These are phyloP conservation scores for Nymphalis polychloros DNA, from an alignment of 2,888 invertebrate genomes.

Conservation along the genomic window DNA sequence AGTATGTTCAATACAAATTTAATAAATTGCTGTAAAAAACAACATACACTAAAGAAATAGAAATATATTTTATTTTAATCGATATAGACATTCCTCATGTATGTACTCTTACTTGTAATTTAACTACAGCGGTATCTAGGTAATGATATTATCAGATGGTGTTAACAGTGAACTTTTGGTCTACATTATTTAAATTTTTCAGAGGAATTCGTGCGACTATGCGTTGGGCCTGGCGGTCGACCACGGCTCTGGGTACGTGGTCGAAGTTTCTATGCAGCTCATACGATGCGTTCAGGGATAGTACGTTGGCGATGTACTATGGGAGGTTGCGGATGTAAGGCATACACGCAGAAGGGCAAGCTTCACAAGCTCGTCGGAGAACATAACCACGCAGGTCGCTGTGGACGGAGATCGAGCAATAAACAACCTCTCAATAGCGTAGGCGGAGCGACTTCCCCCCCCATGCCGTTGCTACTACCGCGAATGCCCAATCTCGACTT, in stretches of 20 bases:
- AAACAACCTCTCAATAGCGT: constrained; percentile 41
- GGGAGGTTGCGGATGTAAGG: constrained; percentile 78
- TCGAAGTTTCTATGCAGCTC: constrained; percentile 77
- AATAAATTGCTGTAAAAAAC: constrained; percentile 34
- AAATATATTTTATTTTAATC: constrained; percentile 18
- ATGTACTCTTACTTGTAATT: neutral
- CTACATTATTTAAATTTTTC: constrained; percentile 49
- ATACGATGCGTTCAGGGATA: constrained; percentile 76
- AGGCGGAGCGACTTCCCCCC: constrained; percentile 48
- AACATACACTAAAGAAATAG: neutral
- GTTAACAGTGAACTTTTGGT: constrained; percentile 12
- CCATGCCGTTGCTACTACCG: constrained; percentile 62
- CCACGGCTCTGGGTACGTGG: constrained; percentile 76
- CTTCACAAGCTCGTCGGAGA: constrained; percentile 75
- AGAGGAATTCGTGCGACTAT: constrained; percentile 68
- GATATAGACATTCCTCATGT: neutral
- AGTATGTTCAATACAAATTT: constrained; percentile 21
- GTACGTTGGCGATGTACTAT: constrained; percentile 78
- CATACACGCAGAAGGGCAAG: constrained; percentile 74
- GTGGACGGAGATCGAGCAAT: constrained; percentile 55
- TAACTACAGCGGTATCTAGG: neutral
- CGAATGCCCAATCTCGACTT: constrained; percentile 65
- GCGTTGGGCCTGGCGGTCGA: constrained; percentile 74
- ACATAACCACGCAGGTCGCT: constrained; percentile 72
- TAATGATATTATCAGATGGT: neutral